These are phyloP conservation scores for Nomada flava DNA, from an alignment of 2,888 invertebrate genomes.

Conservation along the genomic window DNA sequence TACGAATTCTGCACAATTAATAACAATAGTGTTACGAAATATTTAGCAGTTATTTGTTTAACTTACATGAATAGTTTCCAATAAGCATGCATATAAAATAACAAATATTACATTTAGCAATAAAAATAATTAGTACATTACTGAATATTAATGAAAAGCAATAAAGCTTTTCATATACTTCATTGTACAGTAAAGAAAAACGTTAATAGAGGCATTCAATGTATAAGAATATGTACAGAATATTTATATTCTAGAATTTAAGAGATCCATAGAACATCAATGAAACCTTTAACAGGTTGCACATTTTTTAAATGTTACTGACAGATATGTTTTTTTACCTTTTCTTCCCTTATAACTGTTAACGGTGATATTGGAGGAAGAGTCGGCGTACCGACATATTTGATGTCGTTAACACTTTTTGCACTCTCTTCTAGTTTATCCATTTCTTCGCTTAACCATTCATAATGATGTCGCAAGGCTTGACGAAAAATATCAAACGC, in stretches of 20 bases:
- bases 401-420: constrained; percentile 48
- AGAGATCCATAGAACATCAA: not conserved
- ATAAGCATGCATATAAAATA: constrained; percentile 52
- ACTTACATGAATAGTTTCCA: constrained; percentile 65
- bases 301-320: not conserved
- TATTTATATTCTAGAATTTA: not conserved
- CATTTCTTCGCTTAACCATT: constrained; percentile 86
- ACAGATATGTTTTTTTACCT: constrained; percentile 69
- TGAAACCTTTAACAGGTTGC: not conserved
- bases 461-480: constrained; percentile 86
- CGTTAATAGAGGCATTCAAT: not conserved
- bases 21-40: constrained; percentile 2
- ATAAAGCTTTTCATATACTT: not conserved
- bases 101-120: constrained; percentile 46
- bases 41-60: constrained; percentile 17
- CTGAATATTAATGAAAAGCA: not conserved
- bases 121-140: constrained; percentile 6
- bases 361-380: constrained; percentile 79
- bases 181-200: not conserved
- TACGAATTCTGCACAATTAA: constrained; percentile 9
- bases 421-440: constrained; percentile 70
- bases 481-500: constrained; percentile 86
- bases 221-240: not conserved
- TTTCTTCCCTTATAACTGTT: constrained; percentile 76
- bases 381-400: constrained; percentile 64